Evolutionary conservation across 64 coral and sea anemone species (phyloP).

Genomic region (Montipora efflorescens): DNA sequence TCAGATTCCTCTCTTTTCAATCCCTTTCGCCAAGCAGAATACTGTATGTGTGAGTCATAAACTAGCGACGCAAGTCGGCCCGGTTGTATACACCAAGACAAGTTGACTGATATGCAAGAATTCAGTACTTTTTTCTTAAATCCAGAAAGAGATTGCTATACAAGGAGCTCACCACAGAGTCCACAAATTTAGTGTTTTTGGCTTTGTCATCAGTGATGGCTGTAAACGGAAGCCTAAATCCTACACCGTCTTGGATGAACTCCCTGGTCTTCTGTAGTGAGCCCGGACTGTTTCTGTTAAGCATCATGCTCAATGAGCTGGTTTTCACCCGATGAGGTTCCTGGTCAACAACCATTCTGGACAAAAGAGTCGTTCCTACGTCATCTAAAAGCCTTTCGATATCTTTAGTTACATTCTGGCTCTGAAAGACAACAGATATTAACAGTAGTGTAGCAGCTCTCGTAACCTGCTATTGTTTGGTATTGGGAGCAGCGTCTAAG

Average conservation of each 20-base stretch:
- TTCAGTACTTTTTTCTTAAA: background rate
- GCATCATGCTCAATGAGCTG: conserved; percentile 63
- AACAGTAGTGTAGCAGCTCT: no score
- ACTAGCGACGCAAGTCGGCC: no score
- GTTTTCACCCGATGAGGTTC: conserved; percentile 26
- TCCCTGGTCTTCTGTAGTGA: background rate
- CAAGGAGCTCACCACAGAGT: conserved; percentile 66
- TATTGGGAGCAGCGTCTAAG: no score
- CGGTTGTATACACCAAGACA: no score
- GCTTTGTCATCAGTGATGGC: conserved; percentile 10
- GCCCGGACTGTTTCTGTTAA: conserved; percentile 50
- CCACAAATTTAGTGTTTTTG: conserved; percentile 43
- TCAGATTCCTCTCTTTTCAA: no score
- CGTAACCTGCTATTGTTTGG: no score
- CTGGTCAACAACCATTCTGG: conserved; percentile 70
- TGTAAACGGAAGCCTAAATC: background rate
- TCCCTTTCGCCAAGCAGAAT: no score
- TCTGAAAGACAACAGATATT: conserved; percentile 39
- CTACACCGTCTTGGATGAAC: background rate
- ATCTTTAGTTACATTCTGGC: conserved; percentile 32
- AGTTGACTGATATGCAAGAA: background rate
- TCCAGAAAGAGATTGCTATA: background rate
- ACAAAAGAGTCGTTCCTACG: conserved; percentile 67
- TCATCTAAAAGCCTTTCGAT: conserved; percentile 70
- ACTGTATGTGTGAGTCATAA: no score